These are phyloP conservation scores for Xiphophorus maculatus DNA, from an alignment of 2,113 vertebrate genomes.

Conservation along the genomic window DNA sequence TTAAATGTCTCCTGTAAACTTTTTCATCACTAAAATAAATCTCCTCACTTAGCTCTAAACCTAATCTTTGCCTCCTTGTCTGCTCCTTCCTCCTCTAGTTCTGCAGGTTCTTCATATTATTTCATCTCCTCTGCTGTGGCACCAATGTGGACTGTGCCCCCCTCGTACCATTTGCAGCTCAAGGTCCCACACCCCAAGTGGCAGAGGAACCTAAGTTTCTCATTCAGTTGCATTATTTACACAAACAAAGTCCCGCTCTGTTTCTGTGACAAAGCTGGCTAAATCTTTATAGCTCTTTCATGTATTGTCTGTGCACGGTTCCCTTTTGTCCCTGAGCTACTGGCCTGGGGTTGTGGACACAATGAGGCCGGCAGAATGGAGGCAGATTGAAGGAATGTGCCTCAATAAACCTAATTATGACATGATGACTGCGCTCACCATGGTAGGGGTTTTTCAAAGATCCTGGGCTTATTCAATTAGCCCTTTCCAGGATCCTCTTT, in stretches of 20 bases:
- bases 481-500: slow-evolving; percentile 97
- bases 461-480: slow-evolving; percentile 99
- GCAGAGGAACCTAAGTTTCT: slow-evolving; percentile 84
- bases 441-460: slow-evolving; percentile 96
- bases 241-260: slow-evolving; percentile 97
- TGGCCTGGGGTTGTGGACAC: slow-evolving; percentile 90
- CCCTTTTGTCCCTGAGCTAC: slow-evolving; percentile 97
- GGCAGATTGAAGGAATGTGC: slow-evolving; percentile 99
- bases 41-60: neutral
- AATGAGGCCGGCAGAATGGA: slow-evolving; percentile 98
- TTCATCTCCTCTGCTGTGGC: slow-evolving; percentile 63
- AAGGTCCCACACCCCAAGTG: slow-evolving; percentile 83
- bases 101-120: slow-evolving; percentile 56
- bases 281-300: slow-evolving; percentile 93
- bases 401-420: slow-evolving; percentile 99
- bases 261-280: slow-evolving; percentile 98
- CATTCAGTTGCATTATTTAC: slow-evolving; percentile 93
- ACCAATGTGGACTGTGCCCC: slow-evolving; percentile 70
- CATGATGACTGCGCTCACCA: slow-evolving; percentile 99
- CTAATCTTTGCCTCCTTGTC: slow-evolving; percentile 20
- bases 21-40: no score
- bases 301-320: slow-evolving; percentile 98
- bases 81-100: slow-evolving; percentile 10
- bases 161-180: slow-evolving; percentile 45
- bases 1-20: no score